A percentile compares a stretch with the other conserved stretches of the same genome.
Evolutionary conservation across 2,888 invertebrate genomes (phyloP).

Genomic region (Tenthredo distinguenda): DNA sequence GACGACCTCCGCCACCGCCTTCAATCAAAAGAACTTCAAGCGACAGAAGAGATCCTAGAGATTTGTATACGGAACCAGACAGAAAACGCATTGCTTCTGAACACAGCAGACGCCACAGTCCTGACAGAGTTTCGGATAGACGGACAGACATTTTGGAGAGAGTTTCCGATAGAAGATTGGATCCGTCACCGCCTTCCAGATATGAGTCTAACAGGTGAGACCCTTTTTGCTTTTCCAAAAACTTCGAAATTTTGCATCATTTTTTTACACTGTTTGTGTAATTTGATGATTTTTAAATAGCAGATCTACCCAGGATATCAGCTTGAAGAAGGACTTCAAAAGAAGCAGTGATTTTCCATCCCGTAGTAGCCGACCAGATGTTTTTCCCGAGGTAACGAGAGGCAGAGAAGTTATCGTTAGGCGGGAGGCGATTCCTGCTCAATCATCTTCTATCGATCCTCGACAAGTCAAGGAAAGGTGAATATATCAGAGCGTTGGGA

Average conservation of each 20-base stretch:
- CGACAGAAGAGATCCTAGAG: slow-evolving; percentile 74
- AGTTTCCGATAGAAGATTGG: slow-evolving; percentile 73
- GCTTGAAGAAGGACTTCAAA: slow-evolving; percentile 74
- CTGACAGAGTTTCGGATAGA: slow-evolving; percentile 71
- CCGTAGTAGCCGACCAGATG: slow-evolving; percentile 73
- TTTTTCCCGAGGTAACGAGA: slow-evolving; percentile 72
- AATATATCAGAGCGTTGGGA: slow-evolving; percentile 5
- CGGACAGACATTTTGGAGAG: slow-evolving; percentile 73
- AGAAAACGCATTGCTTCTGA: slow-evolving; percentile 74
- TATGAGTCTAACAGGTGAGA: slow-evolving; percentile 73
- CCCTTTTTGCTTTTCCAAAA: not conserved
- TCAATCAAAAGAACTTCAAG: slow-evolving; percentile 72
- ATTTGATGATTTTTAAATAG: not conserved
- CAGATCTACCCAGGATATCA: slow-evolving; percentile 73
- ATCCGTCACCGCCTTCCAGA: slow-evolving; percentile 70
- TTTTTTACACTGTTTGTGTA: not conserved
- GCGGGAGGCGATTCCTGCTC: slow-evolving; percentile 70
- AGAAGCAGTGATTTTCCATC: slow-evolving; percentile 72
- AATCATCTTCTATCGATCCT: slow-evolving; percentile 73
- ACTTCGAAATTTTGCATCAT: not conserved
- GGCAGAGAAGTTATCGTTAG: slow-evolving; percentile 75
- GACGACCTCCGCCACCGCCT: slow-evolving; percentile 69
- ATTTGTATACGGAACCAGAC: slow-evolving; percentile 73
- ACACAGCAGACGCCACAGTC: slow-evolving; percentile 72
- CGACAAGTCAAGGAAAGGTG: slow-evolving; percentile 76